Evolutionary conservation across 2,797 vertebrate genomes (phyloP).

Genomic region (Hemibagrus guttatus): DNA sequence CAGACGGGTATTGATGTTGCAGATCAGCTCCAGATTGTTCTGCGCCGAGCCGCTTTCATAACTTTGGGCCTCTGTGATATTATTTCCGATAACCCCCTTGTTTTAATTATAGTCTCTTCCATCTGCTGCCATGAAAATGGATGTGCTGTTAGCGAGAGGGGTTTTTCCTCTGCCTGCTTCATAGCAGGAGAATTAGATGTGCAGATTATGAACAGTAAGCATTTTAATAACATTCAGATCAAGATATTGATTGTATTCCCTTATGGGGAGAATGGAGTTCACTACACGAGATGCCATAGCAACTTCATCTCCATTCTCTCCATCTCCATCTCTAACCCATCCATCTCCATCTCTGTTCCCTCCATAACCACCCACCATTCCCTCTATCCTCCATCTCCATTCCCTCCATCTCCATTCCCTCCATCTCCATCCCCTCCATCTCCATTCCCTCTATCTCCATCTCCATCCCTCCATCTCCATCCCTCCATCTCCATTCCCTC

Average conservation of each 20-base stretch:
- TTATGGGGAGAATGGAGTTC: conserved; percentile 58
- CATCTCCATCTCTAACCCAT: not conserved
- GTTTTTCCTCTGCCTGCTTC: conserved; percentile 11
- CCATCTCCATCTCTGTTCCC: no score
- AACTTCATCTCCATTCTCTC: conserved; percentile 37
- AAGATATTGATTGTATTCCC: conserved; percentile 40
- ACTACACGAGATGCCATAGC: conserved; percentile 54
- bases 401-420: no score
- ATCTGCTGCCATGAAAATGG: conserved; percentile 22
- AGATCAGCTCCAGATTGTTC: conserved; percentile 46
- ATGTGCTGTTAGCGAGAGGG: not conserved
- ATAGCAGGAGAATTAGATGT: conserved; percentile 10
- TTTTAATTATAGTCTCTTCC: conserved; percentile 30
- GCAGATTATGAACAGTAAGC: conserved; percentile 44
- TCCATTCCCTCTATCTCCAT: no score
- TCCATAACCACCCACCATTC: no score
- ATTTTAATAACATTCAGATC: conserved; percentile 56
- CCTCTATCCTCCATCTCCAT: no score
- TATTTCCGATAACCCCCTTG: conserved; percentile 46
- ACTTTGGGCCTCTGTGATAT: conserved; percentile 38
- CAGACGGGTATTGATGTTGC: conserved; percentile 47
- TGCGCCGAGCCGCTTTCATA: conserved; percentile 27
- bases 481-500: no score
- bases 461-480: no score
- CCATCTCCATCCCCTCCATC: no score